Evolutionary conservation across 2,888 invertebrate genomes (phyloP).

Genomic region (Helleia helle): DNA sequence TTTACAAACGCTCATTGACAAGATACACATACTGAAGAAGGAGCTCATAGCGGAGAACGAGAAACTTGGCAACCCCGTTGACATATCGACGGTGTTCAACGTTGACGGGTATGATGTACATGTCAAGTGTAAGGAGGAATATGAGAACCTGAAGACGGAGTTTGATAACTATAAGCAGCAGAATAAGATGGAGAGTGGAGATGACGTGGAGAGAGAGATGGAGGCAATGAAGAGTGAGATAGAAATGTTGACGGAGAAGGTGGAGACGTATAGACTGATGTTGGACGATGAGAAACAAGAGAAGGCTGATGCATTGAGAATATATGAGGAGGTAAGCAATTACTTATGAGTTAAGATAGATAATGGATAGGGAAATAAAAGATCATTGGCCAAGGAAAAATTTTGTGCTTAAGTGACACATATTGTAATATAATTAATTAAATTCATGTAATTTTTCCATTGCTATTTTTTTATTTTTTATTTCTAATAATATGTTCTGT

Average conservation of each 20-base stretch:
- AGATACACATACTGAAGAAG: slow-evolving; percentile 77
- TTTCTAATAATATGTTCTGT: too few relatives aligned
- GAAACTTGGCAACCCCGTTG: slow-evolving; percentile 74
- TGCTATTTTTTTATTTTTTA: too few relatives aligned
- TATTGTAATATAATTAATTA: too few relatives aligned
- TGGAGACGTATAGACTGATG: slow-evolving; percentile 76
- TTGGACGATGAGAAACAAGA: slow-evolving; percentile 78
- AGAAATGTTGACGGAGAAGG: slow-evolving; percentile 77
- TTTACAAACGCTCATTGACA: slow-evolving; percentile 74
- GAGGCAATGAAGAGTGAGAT: slow-evolving; percentile 75
- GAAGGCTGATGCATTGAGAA: slow-evolving; percentile 73
- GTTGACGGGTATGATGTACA: slow-evolving; percentile 59
- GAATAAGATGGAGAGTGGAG: slow-evolving; percentile 29
- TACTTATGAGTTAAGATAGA: too few relatives aligned
- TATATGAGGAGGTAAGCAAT: slow-evolving; percentile 63
- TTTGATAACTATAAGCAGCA: slow-evolving; percentile 72
- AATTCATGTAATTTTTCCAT: too few relatives aligned
- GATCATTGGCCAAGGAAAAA: too few relatives aligned
- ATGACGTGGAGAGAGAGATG: slow-evolving; percentile 40
- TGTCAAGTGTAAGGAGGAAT: slow-evolving; percentile 77
- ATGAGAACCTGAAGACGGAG: slow-evolving; percentile 76
- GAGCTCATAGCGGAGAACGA: slow-evolving; percentile 75
- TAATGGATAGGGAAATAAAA: too few relatives aligned
- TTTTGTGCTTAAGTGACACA: too few relatives aligned
- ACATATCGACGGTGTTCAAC: slow-evolving; percentile 70